phyloP scores from a whole-genome alignment of 2,797 vertebrate genomes.

The Triplophysa yarkandensis region DNA sequence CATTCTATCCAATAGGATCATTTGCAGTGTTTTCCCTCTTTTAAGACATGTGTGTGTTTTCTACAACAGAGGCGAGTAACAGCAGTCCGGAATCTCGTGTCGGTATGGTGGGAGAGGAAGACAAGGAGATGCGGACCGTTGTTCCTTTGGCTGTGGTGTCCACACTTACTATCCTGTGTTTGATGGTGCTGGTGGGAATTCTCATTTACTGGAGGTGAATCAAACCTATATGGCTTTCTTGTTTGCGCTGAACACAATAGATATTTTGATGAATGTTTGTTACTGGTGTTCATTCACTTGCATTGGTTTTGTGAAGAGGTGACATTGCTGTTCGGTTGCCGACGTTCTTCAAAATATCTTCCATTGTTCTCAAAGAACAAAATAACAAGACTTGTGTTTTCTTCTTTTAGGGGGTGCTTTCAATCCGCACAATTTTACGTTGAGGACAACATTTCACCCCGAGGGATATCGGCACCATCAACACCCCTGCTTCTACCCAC shows the following conservation, averaged over 20 bases:
- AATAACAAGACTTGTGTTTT: too few species aligned
- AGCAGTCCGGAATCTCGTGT: conserved; percentile 96
- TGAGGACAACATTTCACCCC: conserved; percentile 87
- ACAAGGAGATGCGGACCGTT: conserved; percentile 88
- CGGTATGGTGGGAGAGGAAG: conserved; percentile 86
- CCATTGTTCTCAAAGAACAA: too few species aligned
- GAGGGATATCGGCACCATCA: conserved; percentile 85
- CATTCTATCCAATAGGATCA: background rate
- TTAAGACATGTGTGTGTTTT: conserved; percentile 71
- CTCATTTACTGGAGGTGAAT: conserved; percentile 97
- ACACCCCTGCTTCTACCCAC: conserved; percentile 87
- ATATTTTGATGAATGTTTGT: too few species aligned
- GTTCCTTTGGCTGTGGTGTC: conserved; percentile 94
- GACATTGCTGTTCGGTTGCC: too few species aligned
- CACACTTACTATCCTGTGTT: conserved; percentile 93
- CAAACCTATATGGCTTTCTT: too few species aligned
- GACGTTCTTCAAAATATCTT: too few species aligned
- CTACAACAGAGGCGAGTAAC: conserved; percentile 94
- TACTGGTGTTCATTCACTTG: too few species aligned
- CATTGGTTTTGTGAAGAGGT: too few species aligned
- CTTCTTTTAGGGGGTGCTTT: conserved; percentile 89
- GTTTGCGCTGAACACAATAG: too few species aligned
- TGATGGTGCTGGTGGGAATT: conserved; percentile 95
- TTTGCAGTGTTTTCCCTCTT: background rate
- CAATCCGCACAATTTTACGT: conserved; percentile 94